Evolutionary conservation across 2,888 invertebrate species (phyloP).

Genomic region (Cryptophagus acutangulus): DNA sequence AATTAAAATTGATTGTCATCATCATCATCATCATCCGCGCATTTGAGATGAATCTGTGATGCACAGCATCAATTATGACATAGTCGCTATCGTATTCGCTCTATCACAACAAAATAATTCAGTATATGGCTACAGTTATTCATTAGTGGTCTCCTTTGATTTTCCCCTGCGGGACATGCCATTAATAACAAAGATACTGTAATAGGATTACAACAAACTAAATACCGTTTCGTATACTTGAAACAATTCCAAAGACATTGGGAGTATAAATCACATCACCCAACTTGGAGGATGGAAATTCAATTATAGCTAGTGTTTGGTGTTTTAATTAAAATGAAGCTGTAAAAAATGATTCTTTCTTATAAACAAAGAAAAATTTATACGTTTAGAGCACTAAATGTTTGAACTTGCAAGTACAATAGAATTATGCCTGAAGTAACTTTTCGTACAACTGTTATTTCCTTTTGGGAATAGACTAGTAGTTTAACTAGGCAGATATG

Average conservation of each 20-base stretch:
- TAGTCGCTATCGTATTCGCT: no score
- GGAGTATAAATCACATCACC: not conserved
- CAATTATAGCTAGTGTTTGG: not conserved
- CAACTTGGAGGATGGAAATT: not conserved
- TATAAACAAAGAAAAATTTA: no score
- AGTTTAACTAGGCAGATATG: no score
- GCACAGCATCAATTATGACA: no score
- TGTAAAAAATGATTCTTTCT: not conserved
- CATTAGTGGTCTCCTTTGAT: slow-evolving; percentile 1
- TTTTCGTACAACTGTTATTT: no score
- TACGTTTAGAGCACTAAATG: no score
- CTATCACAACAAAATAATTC: slow-evolving; percentile 1
- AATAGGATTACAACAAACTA: slow-evolving; percentile 1
- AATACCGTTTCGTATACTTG: slow-evolving; percentile 1
- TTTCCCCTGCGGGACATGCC: slow-evolving; percentile 1
- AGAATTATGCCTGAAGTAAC: no score
- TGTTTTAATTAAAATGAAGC: not conserved
- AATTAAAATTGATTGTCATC: no score
- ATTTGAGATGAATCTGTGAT: no score
- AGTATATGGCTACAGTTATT: not conserved
- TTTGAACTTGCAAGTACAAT: no score
- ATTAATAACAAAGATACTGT: slow-evolving; percentile 1
- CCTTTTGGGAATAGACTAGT: no score
- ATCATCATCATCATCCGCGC: no score
- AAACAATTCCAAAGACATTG: slow-evolving; percentile 1